Base-by-base conservation (phyloP, 2,797 vertebrate genomes). In the Gallinago stenura region DNA sequence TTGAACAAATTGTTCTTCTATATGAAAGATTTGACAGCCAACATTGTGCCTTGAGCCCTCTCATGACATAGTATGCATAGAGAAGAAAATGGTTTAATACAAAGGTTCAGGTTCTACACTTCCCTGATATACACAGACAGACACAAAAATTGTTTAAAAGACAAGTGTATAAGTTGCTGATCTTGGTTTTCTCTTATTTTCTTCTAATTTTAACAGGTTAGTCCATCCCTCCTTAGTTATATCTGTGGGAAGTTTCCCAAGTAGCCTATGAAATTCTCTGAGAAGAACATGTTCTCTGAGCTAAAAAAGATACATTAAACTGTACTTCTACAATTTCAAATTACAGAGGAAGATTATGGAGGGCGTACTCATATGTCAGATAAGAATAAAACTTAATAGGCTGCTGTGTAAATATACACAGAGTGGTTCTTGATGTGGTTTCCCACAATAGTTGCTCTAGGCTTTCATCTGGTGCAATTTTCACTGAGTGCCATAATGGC, bases 401-500 rank as follows among this genome's bases (percentile, higher is more conserved):
- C 46, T 89, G 64, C 70, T 83, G 56, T 80, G 93, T 94, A 95
- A 93, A 89, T 94, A 94, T 33, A 83, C 60, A 60, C 37, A 65
- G 45, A 73, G 60, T 71, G 37, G 56, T 80, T 95, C 45, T 90
- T 94, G 65, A 85, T 68, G 91, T 92, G 93, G 96, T 95, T 97
- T 90, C 73, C 78, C 17, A 5, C 91, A 94, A 43, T 61, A 77
- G 71, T 65, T 92, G 60, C 73, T 92, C 57, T 90, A 92, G 71
- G 80, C 77, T 94, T 91, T 90, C 83, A 92, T 93, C 81, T 96
- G 68, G 21, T 93, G 75, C 68, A 92, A 9, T 96, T 95, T 96
- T 80, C 60, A 35, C 80, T 79, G 85, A 87, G 39, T 64, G 78
- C 91, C 26, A 13, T 95, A 96, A 95, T 93, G 46, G 79, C 30